Evolutionary conservation across 2,888 invertebrate genomes (phyloP), one percentile per base, ranked within the genome.

Genomic region (Plebejus melissa): DNA sequence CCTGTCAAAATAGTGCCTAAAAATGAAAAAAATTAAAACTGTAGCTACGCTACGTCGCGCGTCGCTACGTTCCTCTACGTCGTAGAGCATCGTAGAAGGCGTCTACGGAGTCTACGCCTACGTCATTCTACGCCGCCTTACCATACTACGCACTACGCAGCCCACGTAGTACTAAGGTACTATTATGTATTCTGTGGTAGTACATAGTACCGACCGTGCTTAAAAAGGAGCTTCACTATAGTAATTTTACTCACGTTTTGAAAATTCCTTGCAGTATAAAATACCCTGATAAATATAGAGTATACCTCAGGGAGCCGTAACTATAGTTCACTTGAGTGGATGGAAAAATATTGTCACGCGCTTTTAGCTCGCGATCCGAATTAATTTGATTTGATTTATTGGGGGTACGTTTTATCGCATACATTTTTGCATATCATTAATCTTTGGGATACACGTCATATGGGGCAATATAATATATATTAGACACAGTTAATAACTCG

Each of bases 351-450:
- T 46, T 22, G 22, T 22, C 46, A 71, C 22, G 65, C 3, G 4
- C 54, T 22, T 46, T 13, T 7, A 3, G 46, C 32, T 28, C 46
- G 72, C 28, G 11, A 28, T 3, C 50, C 13, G 72, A 71, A 50
- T 72, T 50, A 50, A 28, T 54, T 54, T 50, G 1, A 28, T 54
- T 16, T 72, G 72, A 72, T 72, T 72, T 54, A 72, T 72, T 11
- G 54, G 28, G 50, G 54, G 36, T 54, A 50, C 54, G 32, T 2
- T 71, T 71, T 71, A 71, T 71, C 46, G 46, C 6, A 13, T 28
- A 54, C 46, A 50, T 72, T 72, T 32, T 50, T 54, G 13, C 3
- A 6, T 28, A n/a, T n/a, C n/a, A n/a, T 72, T 72, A 4, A 71
- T 71, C 22, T 16, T 32, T 6, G 16, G 72, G 9, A n/a, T n/a